Percentiles rank a stretch among this genome's conserved stretches.
These are phyloP conservation scores for human DNA, from an alignment of 2,113 vertebrate species.

Conservation along the genomic window GRCh38 chr2:19114501-19115000, in stretches of 20 bases:
- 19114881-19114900: slow-evolving; percentile 54
- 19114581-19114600: not conserved
- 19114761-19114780: slow-evolving; percentile 2
- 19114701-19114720: slow-evolving; percentile 1
- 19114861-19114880: not conserved
- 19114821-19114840: not conserved
- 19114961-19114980: slow-evolving; percentile 45
- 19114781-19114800: slow-evolving; percentile 20
- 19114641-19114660: slow-evolving; percentile 64
- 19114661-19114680: slow-evolving; percentile 35
- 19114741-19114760: slow-evolving; percentile 48
- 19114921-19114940: slow-evolving; percentile 76
- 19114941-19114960: slow-evolving; percentile 59
- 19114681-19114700: slow-evolving; percentile 30
- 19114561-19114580: not conserved
- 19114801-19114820: slow-evolving; percentile 44
- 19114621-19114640: slow-evolving; percentile 62
- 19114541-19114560: not conserved
- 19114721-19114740: slow-evolving; percentile 62
- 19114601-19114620: slow-evolving; percentile 45
- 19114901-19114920: slow-evolving; percentile 46
- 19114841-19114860: slow-evolving; percentile 26
- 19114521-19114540: not conserved
- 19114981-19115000: slow-evolving; percentile 33
- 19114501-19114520: not conserved